Evolutionary conservation across 2,113 vertebrate species (phyloP), one percentile per base, ranked within the genome.

Genomic region (Podarcis cretensis): DNA sequence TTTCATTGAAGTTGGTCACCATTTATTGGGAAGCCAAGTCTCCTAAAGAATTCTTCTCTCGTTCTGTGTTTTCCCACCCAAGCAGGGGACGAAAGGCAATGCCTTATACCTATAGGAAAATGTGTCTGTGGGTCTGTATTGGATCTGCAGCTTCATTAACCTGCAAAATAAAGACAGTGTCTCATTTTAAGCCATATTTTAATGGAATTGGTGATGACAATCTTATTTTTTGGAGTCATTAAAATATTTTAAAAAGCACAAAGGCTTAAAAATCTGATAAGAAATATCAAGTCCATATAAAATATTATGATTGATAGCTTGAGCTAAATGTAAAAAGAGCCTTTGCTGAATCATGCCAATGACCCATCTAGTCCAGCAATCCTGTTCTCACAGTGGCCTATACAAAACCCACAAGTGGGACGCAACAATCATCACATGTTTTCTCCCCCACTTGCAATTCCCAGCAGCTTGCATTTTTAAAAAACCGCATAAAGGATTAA

Each of bases 1-100:
- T 93, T 94, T 94, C 93, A 94, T 96, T 94, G 92, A 91, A 95
- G 92, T 92, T 93, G 25, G 35, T 32, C 21, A 93, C 88, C 93
- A 94, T 93, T 95, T 96, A 92, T 57, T 57, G 6, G 12, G 57
- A 76, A 35, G 91, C 93, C 92, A 93, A 92, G 91, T 92, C 93
- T 95, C 92, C 87, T 89, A 84, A 88, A 90, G 89, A 90, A 12
- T 0, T 10, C 81, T 86, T 83, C 43, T 54, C 30, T 48, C 78
- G 68, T 85, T 81, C 18, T 81, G 71, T 76, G 88, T 94, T 90
- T 93, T 86, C 71, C 90, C 27, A 73, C 71, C n/a, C 81, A 86
- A 93, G 89, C 88, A 75, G 87, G 88, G 69, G 89, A 37, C 32
- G 75, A 89, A 91, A 89, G 91, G 87, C 10, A 0, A 66, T 40